These are phyloP conservation scores for Drosophila peninsularis DNA, from an alignment of 2,888 invertebrate genomes.

Conservation along the genomic window DNA sequence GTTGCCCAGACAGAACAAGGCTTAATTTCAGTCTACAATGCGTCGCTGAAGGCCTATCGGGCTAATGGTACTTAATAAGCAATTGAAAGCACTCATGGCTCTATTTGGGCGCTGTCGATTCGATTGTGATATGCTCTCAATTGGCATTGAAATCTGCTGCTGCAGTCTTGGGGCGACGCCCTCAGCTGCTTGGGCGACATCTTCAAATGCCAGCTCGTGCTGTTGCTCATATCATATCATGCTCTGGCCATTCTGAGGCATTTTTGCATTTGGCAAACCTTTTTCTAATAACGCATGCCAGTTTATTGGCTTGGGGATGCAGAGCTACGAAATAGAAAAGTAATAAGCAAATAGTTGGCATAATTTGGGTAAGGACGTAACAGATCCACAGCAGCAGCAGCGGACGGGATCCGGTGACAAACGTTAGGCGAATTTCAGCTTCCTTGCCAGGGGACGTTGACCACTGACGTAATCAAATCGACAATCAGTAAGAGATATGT, in stretches of 20 bases:
- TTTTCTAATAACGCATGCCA: constrained; percentile 74
- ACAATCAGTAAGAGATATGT: constrained; percentile 72
- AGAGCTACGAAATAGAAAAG: constrained; percentile 39
- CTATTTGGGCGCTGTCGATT: constrained; percentile 6
- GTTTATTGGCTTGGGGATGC: constrained; percentile 52
- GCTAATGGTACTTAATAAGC: constrained; percentile 3
- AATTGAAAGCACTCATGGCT: constrained; percentile 6
- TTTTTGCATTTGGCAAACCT: constrained; percentile 74
- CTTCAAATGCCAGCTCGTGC: constrained; percentile 47
- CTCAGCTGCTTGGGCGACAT: constrained; percentile 12
- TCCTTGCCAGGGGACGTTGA: constrained; percentile 63
- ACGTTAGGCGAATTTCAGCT: constrained; percentile 41
- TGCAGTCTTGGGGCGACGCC: constrained; percentile 30
- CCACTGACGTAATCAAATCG: constrained; percentile 78
- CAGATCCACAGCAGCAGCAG: constrained; percentile 12
- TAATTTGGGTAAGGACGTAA: constrained; percentile 58
- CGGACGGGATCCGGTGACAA: constrained; percentile 14
- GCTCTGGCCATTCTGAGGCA: constrained; percentile 50
- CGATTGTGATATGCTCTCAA: constrained; percentile 14
- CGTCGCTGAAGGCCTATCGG: neutral
- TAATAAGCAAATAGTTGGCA: constrained; percentile 79
- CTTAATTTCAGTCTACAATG: too few species aligned
- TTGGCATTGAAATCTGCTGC: constrained; percentile 37
- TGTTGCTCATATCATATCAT: constrained; percentile 39
- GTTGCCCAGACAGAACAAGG: too few species aligned